Evolutionary conservation across 2,113 vertebrate genomes (phyloP).

Genomic region (Colinus virginianus): DNA sequence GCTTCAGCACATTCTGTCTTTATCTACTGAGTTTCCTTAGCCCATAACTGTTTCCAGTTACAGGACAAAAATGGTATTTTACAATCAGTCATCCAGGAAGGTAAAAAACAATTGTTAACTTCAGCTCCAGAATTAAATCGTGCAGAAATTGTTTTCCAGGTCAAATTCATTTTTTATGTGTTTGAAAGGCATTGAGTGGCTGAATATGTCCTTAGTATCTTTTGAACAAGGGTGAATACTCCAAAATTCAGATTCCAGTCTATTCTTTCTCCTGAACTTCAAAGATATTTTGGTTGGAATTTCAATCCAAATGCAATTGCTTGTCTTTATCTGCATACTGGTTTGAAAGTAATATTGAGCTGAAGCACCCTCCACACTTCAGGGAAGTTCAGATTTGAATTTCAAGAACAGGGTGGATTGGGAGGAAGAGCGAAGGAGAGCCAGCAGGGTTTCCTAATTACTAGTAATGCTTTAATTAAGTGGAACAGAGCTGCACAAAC

Average conservation of each 20-base stretch:
- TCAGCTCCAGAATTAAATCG: not conserved
- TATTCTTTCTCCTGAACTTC: not conserved
- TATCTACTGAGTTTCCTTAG: not conserved
- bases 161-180: not conserved
- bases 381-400: not conserved
- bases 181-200: not conserved
- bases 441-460: not conserved
- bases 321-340: not conserved
- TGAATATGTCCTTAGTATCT: not conserved
- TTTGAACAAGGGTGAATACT: not conserved
- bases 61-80: not conserved
- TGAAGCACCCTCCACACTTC: not conserved
- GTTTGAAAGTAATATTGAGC: not conserved
- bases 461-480: conserved; percentile 1
- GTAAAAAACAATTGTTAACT: not conserved
- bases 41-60: not conserved
- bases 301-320: not conserved
- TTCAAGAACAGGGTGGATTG: not conserved
- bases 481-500: not conserved
- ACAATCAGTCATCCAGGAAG: rapidly evolving
- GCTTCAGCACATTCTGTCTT: not conserved
- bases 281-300: not conserved
- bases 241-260: not conserved
- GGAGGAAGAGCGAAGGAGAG: not conserved
- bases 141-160: not conserved